phyloP scores from a whole-genome alignment of 2,113 vertebrate genomes.

The Gadus chalcogrammus region DNA sequence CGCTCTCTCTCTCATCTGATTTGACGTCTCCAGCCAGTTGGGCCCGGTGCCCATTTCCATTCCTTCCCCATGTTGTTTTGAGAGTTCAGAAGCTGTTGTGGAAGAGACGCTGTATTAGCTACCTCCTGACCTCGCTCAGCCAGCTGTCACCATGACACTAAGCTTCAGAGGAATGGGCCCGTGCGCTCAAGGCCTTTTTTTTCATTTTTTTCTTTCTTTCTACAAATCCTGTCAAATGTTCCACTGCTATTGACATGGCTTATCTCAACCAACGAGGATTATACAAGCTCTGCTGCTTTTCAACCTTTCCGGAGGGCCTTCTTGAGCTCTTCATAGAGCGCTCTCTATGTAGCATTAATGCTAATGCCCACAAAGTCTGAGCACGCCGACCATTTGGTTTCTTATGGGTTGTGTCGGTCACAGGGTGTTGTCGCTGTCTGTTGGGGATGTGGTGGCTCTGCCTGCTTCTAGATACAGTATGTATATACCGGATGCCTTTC shows the following conservation, averaged over 20 bases:
- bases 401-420: too few relatives aligned
- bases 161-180: constrained; percentile 69
- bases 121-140: constrained; percentile 68
- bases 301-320: constrained; percentile 50
- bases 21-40: constrained; percentile 45
- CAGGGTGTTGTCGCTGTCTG: too few relatives aligned
- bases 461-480: background rate
- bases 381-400: too few relatives aligned
- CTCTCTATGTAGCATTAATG: constrained; percentile 48
- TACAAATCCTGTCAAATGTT: constrained; percentile 75
- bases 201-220: constrained; percentile 20
- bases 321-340: constrained; percentile 49
- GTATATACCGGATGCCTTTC: constrained; percentile 30
- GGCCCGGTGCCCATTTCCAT: constrained; percentile 47
- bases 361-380: constrained; percentile 38
- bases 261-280: constrained; percentile 75
- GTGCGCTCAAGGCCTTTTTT: constrained; percentile 56
- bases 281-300: constrained; percentile 54
- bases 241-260: constrained; percentile 71
- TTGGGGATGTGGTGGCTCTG: too few relatives aligned
- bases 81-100: constrained; percentile 48
- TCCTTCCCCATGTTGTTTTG: constrained; percentile 47
- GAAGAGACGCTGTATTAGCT: constrained; percentile 51
- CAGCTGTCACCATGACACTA: constrained; percentile 75
- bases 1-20: constrained; percentile 30